Percentiles rank a stretch among this genome's conserved stretches.
Conservation (phyloP, 2,797 vertebrate genomes). For the Orientallactaga sibirica region DNA sequence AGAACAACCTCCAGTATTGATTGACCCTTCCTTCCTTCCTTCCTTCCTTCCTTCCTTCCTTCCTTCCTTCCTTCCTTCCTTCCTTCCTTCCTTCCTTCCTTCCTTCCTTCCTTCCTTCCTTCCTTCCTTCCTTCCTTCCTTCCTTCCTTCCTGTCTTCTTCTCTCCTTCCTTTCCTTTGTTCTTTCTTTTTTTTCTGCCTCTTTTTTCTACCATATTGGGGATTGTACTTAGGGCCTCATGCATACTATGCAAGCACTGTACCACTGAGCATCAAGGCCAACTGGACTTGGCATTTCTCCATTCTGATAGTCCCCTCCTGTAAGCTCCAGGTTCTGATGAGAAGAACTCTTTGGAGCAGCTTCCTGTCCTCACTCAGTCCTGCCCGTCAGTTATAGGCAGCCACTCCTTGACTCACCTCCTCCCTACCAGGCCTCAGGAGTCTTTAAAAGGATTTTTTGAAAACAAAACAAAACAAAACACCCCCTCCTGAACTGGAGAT, state of each 20-base stretch:
- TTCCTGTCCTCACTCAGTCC: not conserved
- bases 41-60: too few species aligned
- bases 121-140: too few species aligned
- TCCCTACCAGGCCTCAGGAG: slow-evolving; percentile 63
- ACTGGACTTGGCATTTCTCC: fast-evolving
- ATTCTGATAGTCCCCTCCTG: not conserved
- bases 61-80: too few species aligned
- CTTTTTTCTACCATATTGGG: not conserved
- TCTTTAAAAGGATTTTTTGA: slow-evolving; percentile 82
- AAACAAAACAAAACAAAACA: slow-evolving; percentile 83
- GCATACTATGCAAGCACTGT: not conserved
- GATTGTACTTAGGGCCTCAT: too few species aligned
- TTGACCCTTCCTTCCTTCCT: too few species aligned
- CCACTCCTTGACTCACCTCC: not conserved
- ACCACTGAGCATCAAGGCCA: not conserved
- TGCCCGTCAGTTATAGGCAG: not conserved
- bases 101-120: too few species aligned
- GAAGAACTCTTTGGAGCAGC: not conserved
- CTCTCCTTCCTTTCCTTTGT: too few species aligned
- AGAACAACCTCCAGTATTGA: too few species aligned
- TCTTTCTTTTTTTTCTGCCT: too few species aligned
- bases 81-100: too few species aligned
- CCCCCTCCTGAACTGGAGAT: slow-evolving; percentile 80
- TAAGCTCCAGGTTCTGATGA: not conserved
- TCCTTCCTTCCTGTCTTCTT: too few species aligned